These are phyloP conservation scores for Bicyclus anynana DNA, from an alignment of 1,140 invertebrate species.

Conservation along the genomic window DNA sequence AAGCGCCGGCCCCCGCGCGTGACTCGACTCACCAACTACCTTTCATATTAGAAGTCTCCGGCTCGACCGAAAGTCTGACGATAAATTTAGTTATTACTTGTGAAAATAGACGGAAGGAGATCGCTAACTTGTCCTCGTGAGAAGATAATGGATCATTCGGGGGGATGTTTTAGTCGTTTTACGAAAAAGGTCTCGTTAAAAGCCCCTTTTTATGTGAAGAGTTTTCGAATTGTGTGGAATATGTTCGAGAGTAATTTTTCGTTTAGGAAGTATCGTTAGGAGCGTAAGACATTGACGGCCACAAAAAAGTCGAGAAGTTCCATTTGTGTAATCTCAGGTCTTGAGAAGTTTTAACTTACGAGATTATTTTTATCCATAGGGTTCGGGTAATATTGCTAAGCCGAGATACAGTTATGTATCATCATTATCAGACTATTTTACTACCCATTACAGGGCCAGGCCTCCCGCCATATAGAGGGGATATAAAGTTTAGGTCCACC, in stretches of 20 bases:
- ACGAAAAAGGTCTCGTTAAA: slow-evolving; percentile 66
- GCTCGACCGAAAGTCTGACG: slow-evolving; percentile 67
- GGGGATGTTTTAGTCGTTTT: slow-evolving; percentile 67
- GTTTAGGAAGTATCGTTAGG: slow-evolving; percentile 38
- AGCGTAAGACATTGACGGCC: slow-evolving; percentile 25
- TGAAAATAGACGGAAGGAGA: slow-evolving; percentile 76
- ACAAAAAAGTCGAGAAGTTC: slow-evolving; percentile 24
- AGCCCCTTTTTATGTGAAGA: slow-evolving; percentile 67
- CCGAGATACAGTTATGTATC: too few relatives aligned
- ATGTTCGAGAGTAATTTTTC: slow-evolving; percentile 35
- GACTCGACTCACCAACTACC: slow-evolving; percentile 58
- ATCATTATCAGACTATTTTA: too few relatives aligned
- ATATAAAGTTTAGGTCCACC: too few relatives aligned
- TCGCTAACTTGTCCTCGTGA: slow-evolving; percentile 75
- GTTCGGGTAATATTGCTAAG: too few relatives aligned
- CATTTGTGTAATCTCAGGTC: slow-evolving; percentile 23
- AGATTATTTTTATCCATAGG: too few relatives aligned
- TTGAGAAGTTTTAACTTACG: slow-evolving; percentile 20
- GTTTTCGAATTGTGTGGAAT: slow-evolving; percentile 57
- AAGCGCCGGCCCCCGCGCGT: slow-evolving; percentile 47
- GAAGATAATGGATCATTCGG: slow-evolving; percentile 75
- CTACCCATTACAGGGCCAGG: too few relatives aligned
- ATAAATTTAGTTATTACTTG: slow-evolving; percentile 78
- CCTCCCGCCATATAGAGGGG: too few relatives aligned
- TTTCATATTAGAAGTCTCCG: slow-evolving; percentile 68